Conservation (phyloP, 2,888 invertebrate genomes). For the Ptilodon capucinus region DNA sequence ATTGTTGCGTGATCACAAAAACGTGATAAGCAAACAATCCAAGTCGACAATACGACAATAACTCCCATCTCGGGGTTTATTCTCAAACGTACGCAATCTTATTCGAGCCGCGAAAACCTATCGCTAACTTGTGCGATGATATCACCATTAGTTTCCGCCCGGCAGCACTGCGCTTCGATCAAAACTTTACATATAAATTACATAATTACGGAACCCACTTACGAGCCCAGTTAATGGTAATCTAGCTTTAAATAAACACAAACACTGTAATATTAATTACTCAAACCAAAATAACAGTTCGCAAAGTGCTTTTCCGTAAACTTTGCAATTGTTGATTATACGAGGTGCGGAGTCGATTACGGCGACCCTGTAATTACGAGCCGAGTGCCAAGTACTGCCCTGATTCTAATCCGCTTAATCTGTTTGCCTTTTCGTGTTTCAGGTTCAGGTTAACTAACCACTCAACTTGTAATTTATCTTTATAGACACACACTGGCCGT, state of each 20-base stretch:
- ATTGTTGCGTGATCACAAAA: too few species aligned
- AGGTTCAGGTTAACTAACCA: not conserved
- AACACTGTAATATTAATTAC: constrained; percentile 52
- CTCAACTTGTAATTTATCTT: not conserved
- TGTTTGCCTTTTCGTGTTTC: constrained; percentile 36
- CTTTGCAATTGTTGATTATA: constrained; percentile 55
- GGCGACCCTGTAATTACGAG: constrained; percentile 24
- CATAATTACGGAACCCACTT: constrained; percentile 25
- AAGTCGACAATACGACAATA: too few species aligned
- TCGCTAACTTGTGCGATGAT: not conserved
- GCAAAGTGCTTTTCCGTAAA: constrained; percentile 50
- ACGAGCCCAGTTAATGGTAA: constrained; percentile 23
- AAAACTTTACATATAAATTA: constrained; percentile 36
- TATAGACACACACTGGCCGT: not conserved
- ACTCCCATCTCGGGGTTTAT: not conserved
- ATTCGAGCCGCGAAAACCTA: not conserved
- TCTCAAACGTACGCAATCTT: not conserved
- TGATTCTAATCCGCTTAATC: constrained; percentile 42
- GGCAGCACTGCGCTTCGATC: constrained; percentile 24
- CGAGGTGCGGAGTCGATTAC: constrained; percentile 40
- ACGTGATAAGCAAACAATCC: too few species aligned
- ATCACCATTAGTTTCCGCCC: not conserved
- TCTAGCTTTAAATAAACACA: constrained; percentile 36
- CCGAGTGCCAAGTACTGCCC: constrained; percentile 25
- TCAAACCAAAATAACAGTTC: constrained; percentile 48